phyloP scores from a whole-genome alignment of 1,140 invertebrate genomes.

The Subanguina moxae region DNA sequence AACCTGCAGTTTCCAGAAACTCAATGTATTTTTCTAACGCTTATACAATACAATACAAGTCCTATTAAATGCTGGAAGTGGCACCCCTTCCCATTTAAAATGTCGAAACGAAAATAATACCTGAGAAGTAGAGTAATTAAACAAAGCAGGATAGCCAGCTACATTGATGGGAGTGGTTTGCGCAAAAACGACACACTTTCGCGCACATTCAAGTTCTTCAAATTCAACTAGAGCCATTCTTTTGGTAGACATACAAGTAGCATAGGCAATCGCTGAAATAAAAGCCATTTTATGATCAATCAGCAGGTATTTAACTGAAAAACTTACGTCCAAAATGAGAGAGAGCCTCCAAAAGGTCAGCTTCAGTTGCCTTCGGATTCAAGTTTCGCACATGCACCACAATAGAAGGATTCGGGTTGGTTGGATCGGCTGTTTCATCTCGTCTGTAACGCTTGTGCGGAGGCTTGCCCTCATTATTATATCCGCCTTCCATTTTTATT shows the following conservation, averaged over 20 bases:
- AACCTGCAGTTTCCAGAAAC: too few relatives aligned
- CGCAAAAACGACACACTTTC: slow-evolving; percentile 59
- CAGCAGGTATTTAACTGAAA: too few relatives aligned
- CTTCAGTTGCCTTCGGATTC: slow-evolving; percentile 41
- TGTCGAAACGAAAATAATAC: slow-evolving; percentile 22
- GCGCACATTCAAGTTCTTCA: slow-evolving; percentile 57
- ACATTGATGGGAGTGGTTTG: slow-evolving; percentile 61
- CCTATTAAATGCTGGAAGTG: too few relatives aligned
- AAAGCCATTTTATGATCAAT: too few relatives aligned
- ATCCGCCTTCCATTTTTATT: background rate
- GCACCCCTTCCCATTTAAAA: too few relatives aligned
- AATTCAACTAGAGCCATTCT: slow-evolving; percentile 61
- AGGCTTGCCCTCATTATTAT: background rate
- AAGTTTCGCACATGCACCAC: slow-evolving; percentile 46
- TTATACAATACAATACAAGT: too few relatives aligned
- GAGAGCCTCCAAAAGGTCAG: slow-evolving; percentile 53
- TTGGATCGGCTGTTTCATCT: slow-evolving; percentile 28
- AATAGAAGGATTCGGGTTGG: slow-evolving; percentile 38
- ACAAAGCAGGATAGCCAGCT: slow-evolving; percentile 60
- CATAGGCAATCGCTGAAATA: slow-evolving; percentile 56
- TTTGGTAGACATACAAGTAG: slow-evolving; percentile 61
- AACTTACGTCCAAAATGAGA: slow-evolving; percentile 39
- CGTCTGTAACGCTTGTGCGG: slow-evolving; percentile 6
- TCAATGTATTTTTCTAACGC: too few relatives aligned
- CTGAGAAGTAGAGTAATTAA: slow-evolving; percentile 63